A percentile compares a stretch with the other conserved stretches of the same genome.
These are phyloP conservation scores for Ecliptopera silaceata DNA, from an alignment of 2,888 invertebrate species.

Conservation along the genomic window DNA sequence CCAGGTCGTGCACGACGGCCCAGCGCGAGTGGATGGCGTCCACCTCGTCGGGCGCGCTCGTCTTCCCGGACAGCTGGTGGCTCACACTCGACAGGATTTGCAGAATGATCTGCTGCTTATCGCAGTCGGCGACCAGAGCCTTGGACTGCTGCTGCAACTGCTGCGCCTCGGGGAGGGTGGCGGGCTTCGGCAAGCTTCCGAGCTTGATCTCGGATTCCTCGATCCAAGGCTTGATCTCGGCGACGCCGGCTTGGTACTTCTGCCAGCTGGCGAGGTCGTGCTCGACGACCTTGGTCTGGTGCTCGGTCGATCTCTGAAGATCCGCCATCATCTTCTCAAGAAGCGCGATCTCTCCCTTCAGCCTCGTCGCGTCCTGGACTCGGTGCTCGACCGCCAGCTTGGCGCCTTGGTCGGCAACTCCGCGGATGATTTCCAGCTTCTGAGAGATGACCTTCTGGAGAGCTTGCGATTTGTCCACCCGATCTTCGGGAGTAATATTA, in stretches of 20 bases:
- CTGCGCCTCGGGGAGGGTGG: constrained; percentile 91
- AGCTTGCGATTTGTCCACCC: constrained; percentile 88
- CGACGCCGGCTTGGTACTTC: constrained; percentile 90
- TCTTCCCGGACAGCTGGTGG: constrained; percentile 89
- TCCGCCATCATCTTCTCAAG: constrained; percentile 90
- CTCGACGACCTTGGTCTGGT: constrained; percentile 88
- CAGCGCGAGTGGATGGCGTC: constrained; percentile 92
- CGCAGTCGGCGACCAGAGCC: constrained; percentile 90
- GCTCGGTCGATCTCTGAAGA: constrained; percentile 89
- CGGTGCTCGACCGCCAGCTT: constrained; percentile 87
- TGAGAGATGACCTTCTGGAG: constrained; percentile 90
- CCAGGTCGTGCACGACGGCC: constrained; percentile 91
- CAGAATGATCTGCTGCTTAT: constrained; percentile 88
- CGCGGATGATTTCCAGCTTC: constrained; percentile 88
- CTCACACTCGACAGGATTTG: constrained; percentile 89
- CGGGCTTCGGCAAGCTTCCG: constrained; percentile 88
- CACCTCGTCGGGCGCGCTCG: constrained; percentile 91
- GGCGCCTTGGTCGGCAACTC: constrained; percentile 89
- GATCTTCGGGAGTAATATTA: constrained; percentile 92
- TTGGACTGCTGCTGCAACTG: constrained; percentile 88
- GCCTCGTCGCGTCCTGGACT: constrained; percentile 87
- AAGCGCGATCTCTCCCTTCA: constrained; percentile 89
- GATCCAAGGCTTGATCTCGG: constrained; percentile 93
- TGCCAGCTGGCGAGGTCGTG: constrained; percentile 93
- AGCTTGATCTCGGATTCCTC: constrained; percentile 93